A percentile compares a stretch with the other conserved stretches of the same genome.
phyloP scores from a whole-genome alignment of 2,888 invertebrate genomes.

The Gastrophysa polygoni region DNA sequence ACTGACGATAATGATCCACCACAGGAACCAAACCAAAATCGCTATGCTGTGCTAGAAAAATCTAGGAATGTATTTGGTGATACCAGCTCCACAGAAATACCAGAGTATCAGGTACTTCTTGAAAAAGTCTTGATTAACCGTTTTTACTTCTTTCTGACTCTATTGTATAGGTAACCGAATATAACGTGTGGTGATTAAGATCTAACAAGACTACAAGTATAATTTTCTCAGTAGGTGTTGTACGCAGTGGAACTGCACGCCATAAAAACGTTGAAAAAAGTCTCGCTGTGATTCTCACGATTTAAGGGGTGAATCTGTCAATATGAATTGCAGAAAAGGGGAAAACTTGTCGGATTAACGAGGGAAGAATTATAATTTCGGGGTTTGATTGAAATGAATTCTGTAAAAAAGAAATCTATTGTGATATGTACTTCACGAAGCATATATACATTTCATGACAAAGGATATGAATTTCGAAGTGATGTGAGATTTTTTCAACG shows the following conservation, averaged over 20 bases:
- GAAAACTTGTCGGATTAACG: conserved; percentile 19
- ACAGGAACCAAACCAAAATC: no score
- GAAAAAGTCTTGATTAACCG: neutral
- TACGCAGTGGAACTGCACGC: conserved; percentile 6
- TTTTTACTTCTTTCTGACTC: neutral
- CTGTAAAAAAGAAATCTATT: neutral
- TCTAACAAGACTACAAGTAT: conserved; percentile 19
- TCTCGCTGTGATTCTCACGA: conserved; percentile 47
- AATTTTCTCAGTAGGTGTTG: conserved; percentile 32
- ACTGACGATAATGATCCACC: no score
- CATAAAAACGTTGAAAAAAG: neutral
- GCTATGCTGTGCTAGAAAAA: no score
- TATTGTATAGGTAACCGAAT: neutral
- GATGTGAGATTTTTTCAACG: neutral
- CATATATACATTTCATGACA: neutral
- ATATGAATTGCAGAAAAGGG: conserved; percentile 25
- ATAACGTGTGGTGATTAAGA: conserved; percentile 10
- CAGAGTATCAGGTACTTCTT: no score
- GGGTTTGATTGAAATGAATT: conserved; percentile 9
- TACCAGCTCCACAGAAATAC: no score
- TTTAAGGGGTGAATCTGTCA: conserved; percentile 36
- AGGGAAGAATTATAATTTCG: conserved; percentile 13
- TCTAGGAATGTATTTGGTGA: no score
- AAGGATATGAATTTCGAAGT: neutral
- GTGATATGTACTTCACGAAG: neutral